Conservation (phyloP, 2,113 vertebrate species). For the Alectura lathami region DNA sequence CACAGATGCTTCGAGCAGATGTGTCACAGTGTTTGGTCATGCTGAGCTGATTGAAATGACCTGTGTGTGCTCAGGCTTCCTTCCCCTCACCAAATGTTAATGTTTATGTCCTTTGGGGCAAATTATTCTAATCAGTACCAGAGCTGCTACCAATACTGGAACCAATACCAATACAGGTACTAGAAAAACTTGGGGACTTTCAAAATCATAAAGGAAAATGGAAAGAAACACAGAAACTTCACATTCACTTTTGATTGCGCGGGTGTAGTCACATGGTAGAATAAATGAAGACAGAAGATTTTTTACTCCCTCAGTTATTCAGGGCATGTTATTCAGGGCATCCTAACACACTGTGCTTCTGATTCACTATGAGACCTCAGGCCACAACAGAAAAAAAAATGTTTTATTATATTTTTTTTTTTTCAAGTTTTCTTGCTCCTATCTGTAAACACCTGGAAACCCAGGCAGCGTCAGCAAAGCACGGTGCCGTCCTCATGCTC, state of each 20-base stretch:
- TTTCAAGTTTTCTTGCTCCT: not conserved
- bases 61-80: not conserved
- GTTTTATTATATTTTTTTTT: not conserved
- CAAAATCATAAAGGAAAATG: not conserved
- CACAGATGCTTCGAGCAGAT: slow-evolving; percentile 13
- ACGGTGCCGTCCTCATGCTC: not conserved
- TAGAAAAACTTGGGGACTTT: not conserved
- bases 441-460: not conserved
- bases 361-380: not conserved
- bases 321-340: not conserved
- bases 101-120: not conserved
- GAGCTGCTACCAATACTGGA: not conserved
- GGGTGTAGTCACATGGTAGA: not conserved
- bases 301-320: not conserved
- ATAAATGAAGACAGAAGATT: not conserved
- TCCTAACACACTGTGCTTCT: not conserved
- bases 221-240: not conserved
- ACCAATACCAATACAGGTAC: not conserved
- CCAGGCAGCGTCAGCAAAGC: not conserved
- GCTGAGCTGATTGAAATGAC: slow-evolving; percentile 10
- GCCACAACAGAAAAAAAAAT: not conserved
- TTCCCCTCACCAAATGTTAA: not conserved
- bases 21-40: not conserved
- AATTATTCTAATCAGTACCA: not conserved
- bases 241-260: not conserved